Evolutionary conservation across 2,888 invertebrate species (phyloP).

Genomic region (Drosophila kokeensis): DNA sequence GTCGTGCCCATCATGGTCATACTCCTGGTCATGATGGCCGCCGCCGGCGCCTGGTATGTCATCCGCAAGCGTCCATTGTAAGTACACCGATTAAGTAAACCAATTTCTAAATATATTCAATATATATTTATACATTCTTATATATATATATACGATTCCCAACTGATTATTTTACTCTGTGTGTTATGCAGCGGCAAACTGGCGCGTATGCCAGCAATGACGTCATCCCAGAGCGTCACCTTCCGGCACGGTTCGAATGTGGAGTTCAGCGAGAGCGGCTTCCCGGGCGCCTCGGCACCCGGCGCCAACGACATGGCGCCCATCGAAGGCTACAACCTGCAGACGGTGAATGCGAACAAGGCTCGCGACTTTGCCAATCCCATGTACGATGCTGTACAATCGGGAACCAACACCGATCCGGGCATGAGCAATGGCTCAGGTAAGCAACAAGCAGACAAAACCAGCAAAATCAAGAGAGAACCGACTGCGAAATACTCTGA

Average conservation of each 20-base stretch:
- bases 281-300: constrained; percentile 83
- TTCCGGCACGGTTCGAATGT: constrained; percentile 97
- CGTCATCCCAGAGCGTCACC: constrained; percentile 95
- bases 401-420: constrained; percentile 87
- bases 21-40: constrained; percentile 89
- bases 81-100: constrained; percentile 85
- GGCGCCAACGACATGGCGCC: constrained; percentile 85
- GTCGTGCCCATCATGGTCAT: constrained; percentile 93
- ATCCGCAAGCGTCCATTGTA: constrained; percentile 93
- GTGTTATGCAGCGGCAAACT: constrained; percentile 89
- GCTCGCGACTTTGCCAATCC: constrained; percentile 98
- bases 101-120: not conserved
- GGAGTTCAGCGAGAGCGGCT: constrained; percentile 90
- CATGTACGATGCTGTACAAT: constrained; percentile 96
- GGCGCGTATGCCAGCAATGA: constrained; percentile 90
- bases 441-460: constrained; percentile 65
- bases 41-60: constrained; percentile 91
- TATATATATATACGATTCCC: not conserved
- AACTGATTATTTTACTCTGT: not conserved
- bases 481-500: not conserved
- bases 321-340: constrained; percentile 92
- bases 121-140: too few species aligned
- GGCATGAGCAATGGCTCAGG: constrained; percentile 88
- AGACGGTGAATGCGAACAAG: constrained; percentile 90
- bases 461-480: not conserved